phyloP scores from a whole-genome alignment of 2,888 invertebrate genomes.

The Cephus pygmeus region DNA sequence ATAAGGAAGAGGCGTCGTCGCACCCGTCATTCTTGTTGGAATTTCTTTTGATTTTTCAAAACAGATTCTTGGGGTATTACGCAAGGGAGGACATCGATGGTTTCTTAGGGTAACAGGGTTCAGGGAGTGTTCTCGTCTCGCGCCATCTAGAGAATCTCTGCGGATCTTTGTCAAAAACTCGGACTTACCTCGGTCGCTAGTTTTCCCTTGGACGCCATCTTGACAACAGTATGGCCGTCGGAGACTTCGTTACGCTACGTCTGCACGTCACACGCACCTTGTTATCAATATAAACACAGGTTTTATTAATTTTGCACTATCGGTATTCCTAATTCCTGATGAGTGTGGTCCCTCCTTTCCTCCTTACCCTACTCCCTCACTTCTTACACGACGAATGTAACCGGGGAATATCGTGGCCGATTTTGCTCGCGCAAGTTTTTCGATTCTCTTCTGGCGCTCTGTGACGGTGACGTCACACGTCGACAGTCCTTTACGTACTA shows the following conservation, averaged over 20 bases:
- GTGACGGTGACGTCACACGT: conserved; percentile 36
- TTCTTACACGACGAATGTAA: not conserved
- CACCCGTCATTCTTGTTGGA: not conserved
- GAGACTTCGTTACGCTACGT: conserved; percentile 25
- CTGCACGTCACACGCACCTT: not conserved
- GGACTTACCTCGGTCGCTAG: conserved; percentile 52
- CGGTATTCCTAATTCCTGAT: not conserved
- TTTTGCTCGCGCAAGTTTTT: not conserved
- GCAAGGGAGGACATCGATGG: not conserved
- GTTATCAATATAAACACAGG: not conserved
- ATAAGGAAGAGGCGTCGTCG: not conserved
- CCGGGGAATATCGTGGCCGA: not conserved
- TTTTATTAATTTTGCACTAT: not conserved
- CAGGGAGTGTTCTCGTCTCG: not conserved
- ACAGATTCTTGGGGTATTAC: not conserved
- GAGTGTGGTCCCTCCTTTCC: not conserved
- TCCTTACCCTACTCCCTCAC: not conserved
- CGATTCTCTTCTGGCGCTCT: not conserved
- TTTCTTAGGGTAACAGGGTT: not conserved
- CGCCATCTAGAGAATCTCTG: conserved; percentile 2
- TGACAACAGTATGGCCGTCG: conserved; percentile 56
- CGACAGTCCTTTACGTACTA: conserved; percentile 37
- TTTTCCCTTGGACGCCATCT: conserved; percentile 61
- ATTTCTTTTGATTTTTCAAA: not conserved
- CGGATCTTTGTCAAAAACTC: not conserved